A percentile compares a stretch with the other conserved stretches of the same genome.
Evolutionary conservation across 92 coral and sea anemone species (phyloP).

Genomic region (Zoanthus sociatus): DNA sequence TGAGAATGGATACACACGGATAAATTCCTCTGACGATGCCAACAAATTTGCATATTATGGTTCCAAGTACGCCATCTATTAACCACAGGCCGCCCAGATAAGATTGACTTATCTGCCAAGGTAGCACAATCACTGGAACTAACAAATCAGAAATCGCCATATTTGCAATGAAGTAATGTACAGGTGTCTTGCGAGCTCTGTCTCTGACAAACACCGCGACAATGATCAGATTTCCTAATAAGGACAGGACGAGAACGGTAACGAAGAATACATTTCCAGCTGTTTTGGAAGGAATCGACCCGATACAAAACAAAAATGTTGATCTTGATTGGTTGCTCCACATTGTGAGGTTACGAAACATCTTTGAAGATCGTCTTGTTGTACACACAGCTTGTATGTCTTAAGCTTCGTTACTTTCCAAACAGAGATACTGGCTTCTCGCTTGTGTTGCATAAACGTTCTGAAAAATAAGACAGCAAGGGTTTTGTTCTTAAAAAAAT

Average conservation of each 20-base stretch:
- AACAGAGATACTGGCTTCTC: neutral
- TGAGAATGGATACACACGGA: conserved; percentile 30
- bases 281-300: conserved; percentile 13
- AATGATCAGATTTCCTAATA: conserved; percentile 1
- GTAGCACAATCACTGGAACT: conserved; percentile 28
- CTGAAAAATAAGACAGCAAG: too few relatives aligned
- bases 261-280: conserved; percentile 1
- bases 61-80: conserved; percentile 17
- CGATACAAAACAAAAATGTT: conserved; percentile 1
- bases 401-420: neutral
- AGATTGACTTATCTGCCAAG: conserved; percentile 35
- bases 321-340: neutral
- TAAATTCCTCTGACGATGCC: conserved; percentile 36
- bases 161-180: conserved; percentile 38
- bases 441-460: neutral
- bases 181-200: conserved; percentile 10
- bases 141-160: conserved; percentile 44
- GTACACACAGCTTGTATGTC: neutral
- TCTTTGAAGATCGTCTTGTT: neutral
- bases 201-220: conserved; percentile 21
- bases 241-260: neutral
- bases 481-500: too few relatives aligned
- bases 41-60: conserved; percentile 17
- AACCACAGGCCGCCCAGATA: conserved; percentile 7
- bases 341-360: conserved; percentile 8